Evolutionary conservation across 30 jellyfish, hydroid and myxozoan genomes (phyloP), one percentile per base, ranked within the genome.

Genomic region (Aurelia sp.): DNA sequence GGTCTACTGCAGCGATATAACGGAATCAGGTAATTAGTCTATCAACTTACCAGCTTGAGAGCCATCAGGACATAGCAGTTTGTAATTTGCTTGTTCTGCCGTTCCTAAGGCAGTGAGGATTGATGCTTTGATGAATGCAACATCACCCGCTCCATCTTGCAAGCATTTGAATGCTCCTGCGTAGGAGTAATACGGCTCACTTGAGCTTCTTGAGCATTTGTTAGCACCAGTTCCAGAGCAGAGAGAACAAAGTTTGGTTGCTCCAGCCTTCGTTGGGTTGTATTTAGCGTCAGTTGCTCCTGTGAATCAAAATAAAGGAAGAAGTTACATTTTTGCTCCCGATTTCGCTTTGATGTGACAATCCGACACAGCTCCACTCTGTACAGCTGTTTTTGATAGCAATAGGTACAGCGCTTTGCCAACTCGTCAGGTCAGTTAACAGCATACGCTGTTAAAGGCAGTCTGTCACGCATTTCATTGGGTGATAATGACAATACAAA

Each of bases 131-230:
- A 85, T 67, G 73, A 85, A 85, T 3, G 94, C 94, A 4, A 73
- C 94, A 27, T 85, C 94, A 35, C 94, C 94, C 11, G 18, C 47
- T 2, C 84, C 83, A 37, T 85, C 94, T 47, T 62, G 30, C 51
- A 85, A 72, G 51, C 94, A 85, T 57, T 74, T 40, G 66, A 86
- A 76, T 48, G 96, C 96, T 53, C 96, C 96, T 47, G 18, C 78
- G 90, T 86, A 86, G 65, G 90, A 89, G 60, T 66, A 86, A 53
- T 86, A 86, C 17, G 96, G 82, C 37, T 86, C 96, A 19, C 8
- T 48, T 21, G 76, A 13, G 52, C 35, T 71, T 52, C 96, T 67
- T 15, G 85, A 22, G 59, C 96, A 86, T 61, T 76, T 75, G 74
- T 60, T 65, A 2, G 19, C 61, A 11, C 89, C 90, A 6, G 30